Evolutionary conservation across 2,888 invertebrate genomes (phyloP).

Genomic region (Sceliomorpha sp.): DNA sequence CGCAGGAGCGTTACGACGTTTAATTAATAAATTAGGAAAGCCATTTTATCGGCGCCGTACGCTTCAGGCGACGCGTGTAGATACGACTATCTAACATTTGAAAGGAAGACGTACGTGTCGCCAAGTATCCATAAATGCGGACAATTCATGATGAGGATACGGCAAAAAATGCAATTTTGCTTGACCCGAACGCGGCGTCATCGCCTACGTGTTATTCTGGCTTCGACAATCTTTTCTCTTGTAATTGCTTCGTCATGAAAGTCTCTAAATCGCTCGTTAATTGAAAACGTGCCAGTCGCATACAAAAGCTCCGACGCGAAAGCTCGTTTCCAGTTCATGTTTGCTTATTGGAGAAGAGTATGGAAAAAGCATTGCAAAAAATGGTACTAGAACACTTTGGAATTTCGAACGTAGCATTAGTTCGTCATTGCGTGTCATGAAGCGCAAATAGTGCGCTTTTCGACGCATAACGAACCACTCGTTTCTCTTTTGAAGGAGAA

Average conservation of each 20-base stretch:
- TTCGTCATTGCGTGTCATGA: slow-evolving; percentile 29
- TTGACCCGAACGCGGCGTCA: slow-evolving; percentile 21
- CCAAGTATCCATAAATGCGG: too few species aligned
- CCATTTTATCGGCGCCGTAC: too few species aligned
- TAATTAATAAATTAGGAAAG: too few species aligned
- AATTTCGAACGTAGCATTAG: slow-evolving; percentile 25
- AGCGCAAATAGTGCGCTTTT: slow-evolving; percentile 12
- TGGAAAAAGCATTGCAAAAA: slow-evolving; percentile 29
- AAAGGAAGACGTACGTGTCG: too few species aligned
- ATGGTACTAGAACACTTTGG: slow-evolving; percentile 9
- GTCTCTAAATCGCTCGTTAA: slow-evolving; percentile 47
- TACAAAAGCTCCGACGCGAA: slow-evolving; percentile 18
- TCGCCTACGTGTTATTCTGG: slow-evolving; percentile 43
- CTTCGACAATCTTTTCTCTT: slow-evolving; percentile 42
- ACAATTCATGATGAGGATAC: too few species aligned
- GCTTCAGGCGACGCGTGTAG: too few species aligned
- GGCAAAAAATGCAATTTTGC: slow-evolving; percentile 7
- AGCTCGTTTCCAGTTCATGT: slow-evolving; percentile 29
- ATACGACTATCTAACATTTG: too few species aligned
- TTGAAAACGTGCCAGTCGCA: slow-evolving; percentile 46
- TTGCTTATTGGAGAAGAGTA: slow-evolving; percentile 20
- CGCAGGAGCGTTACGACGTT: too few species aligned
- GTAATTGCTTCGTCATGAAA: slow-evolving; percentile 46
- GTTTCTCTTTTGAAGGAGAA: slow-evolving; percentile 1
- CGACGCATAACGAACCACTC: slow-evolving; percentile 22